Evolutionary conservation across 2,888 invertebrate species (phyloP), one percentile per base, ranked within the genome.

Genomic region (Drosophila lacicola): DNA sequence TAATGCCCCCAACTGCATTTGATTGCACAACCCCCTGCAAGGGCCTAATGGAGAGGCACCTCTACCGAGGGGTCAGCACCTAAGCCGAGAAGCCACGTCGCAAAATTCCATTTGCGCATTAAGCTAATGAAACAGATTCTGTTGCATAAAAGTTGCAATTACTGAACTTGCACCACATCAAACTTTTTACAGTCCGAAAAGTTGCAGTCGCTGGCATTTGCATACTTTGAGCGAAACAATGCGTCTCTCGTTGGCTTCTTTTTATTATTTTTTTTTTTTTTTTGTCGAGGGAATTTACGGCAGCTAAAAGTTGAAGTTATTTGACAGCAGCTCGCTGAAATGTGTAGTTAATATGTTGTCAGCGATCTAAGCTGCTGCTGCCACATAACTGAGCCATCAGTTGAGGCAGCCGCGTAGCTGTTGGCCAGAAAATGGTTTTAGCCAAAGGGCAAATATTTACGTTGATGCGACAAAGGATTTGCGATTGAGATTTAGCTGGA

Each of bases 401-500:
- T 9, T 41, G 14, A 62, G 44, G 41, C 42, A 41, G 60, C 51
- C 34, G 58, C 34, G 42, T 5, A 60, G 41, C 57, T 47, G 60
- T 34, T 62, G 70, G 47, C 68, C 62, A 53, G 25, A 69, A 72
- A 73, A 74, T 71, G 65, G 63, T 65, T 71, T 73, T 80, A 88
- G 64, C 69, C 50, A 53, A 74, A 87, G 74, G 47, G 72, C 69
- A 83, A 88, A 88, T 86, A 86, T 83, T 86, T 86, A 67, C 67
- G 46, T 11, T 50, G 29, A 45, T 46, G 51, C 68, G 47, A 45
- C 58, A 58, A 74, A 64, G 60, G 74, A 68, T 74, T 70, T 45
- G 61, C 36, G 19, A 74, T 84, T 62, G 64, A 51, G 82, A 68
- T 60, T 74, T 45, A 53, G 73, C 47, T 65, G 60, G 51, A 39